phyloP scores from a whole-genome alignment of 2,113 vertebrate genomes.

The Smithornis capensis region DNA sequence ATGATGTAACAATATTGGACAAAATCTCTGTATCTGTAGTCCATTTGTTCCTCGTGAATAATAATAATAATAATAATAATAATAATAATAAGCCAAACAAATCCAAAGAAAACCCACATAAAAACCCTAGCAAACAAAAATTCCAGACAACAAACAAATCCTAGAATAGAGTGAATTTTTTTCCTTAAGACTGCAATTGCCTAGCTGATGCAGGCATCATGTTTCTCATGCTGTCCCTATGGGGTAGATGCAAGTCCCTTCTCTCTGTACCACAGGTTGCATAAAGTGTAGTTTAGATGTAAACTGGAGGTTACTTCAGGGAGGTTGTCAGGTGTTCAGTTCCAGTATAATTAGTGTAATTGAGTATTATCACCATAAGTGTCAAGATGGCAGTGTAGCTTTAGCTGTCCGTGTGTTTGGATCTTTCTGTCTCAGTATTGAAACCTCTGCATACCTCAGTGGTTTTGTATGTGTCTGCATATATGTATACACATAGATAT shows the following conservation, averaged over 20 bases:
- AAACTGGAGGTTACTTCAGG: background rate
- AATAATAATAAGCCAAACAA: background rate
- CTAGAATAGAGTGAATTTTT: background rate
- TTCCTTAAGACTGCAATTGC: background rate
- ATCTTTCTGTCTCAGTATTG: background rate
- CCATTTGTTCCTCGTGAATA: background rate
- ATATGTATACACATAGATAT: background rate
- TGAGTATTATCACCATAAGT: background rate
- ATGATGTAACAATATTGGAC: background rate
- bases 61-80: too few species aligned
- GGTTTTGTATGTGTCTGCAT: background rate
- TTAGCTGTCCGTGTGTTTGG: background rate
- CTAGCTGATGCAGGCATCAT: background rate
- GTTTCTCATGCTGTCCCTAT: rapidly evolving
- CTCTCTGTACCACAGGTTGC: background rate
- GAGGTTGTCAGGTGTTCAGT: background rate
- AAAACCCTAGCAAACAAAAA: background rate
- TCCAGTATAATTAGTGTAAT: background rate
- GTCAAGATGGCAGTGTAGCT: background rate
- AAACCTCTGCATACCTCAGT: background rate
- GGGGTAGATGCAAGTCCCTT: background rate
- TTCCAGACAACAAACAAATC: background rate
- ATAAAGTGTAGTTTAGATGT: background rate
- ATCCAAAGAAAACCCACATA: background rate
- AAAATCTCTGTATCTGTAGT: background rate